These are phyloP conservation scores for Pocillopora damicornis DNA, from an alignment of 64 coral and sea anemone species.

Conservation along the genomic window DNA sequence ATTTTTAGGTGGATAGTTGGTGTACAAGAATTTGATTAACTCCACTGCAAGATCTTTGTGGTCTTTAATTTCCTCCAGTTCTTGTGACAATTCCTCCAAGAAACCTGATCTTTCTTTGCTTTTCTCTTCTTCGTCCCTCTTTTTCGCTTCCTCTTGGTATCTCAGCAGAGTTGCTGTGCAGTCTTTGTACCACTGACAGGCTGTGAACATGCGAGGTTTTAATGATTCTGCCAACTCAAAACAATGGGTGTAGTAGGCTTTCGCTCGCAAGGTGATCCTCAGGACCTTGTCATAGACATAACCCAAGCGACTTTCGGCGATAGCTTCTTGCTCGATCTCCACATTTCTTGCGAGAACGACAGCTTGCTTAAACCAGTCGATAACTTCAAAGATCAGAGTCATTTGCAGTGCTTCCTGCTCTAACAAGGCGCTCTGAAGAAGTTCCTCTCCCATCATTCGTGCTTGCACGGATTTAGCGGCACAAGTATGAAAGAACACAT, in stretches of 20 bases:
- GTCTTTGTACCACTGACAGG: constrained; percentile 61
- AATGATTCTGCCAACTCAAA: constrained; percentile 69
- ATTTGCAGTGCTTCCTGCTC: constrained; percentile 66
- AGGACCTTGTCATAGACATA: constrained; percentile 74
- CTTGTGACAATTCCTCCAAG: constrained; percentile 28
- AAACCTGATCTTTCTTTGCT: constrained; percentile 9
- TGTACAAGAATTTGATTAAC: constrained; percentile 42
- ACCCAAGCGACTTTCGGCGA: constrained; percentile 57
- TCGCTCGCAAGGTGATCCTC: constrained; percentile 47
- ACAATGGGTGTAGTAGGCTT: constrained; percentile 59
- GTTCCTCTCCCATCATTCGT: constrained; percentile 26
- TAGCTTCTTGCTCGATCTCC: constrained; percentile 82
- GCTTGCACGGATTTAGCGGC: constrained; percentile 74
- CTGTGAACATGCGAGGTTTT: constrained; percentile 65
- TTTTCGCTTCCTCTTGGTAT: constrained; percentile 42
- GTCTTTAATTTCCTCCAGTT: constrained; percentile 30
- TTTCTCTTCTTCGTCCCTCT: constrained; percentile 39
- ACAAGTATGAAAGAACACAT: constrained; percentile 58
- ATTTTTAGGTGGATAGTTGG: constrained; percentile 42
- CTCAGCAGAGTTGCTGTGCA: constrained; percentile 39
- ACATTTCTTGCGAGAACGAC: constrained; percentile 66
- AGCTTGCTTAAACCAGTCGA: constrained; percentile 90
- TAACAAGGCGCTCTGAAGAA: constrained; percentile 32
- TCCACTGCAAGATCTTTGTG: constrained; percentile 12
- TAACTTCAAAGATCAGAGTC: constrained; percentile 59